Evolutionary conservation across 1,140 invertebrate genomes (phyloP).

Genomic region (Aphis gossypii): DNA sequence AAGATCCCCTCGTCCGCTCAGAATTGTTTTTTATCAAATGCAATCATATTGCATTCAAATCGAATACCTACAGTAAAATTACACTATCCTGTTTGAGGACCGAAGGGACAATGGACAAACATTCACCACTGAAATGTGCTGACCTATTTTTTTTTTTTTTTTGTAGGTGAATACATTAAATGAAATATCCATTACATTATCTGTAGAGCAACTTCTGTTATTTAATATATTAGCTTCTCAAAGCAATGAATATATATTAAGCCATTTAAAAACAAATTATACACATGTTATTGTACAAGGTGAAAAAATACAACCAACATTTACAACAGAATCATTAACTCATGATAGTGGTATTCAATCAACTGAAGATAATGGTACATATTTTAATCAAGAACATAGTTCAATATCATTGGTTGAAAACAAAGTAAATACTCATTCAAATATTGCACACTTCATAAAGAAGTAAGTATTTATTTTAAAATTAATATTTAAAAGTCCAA

Average conservation of each 20-base stretch:
- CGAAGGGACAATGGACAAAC: no score
- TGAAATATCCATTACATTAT: conserved; percentile 40
- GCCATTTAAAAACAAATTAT: conserved; percentile 51
- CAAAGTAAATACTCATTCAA: conserved; percentile 28
- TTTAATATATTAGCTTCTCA: conserved; percentile 28
- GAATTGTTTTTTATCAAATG: no score
- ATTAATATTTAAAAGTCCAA: background rate
- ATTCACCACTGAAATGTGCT: no score
- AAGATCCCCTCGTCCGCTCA: no score
- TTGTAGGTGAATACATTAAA: conserved; percentile 29
- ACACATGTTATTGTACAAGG: background rate
- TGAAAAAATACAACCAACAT: background rate
- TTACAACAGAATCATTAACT: background rate
- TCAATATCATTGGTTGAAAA: conserved; percentile 16
- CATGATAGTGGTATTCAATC: conserved; percentile 40
- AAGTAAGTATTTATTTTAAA: conserved; percentile 25
- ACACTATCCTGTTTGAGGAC: no score
- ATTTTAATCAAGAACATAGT: conserved; percentile 9
- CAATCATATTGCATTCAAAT: no score
- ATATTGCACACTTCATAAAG: background rate
- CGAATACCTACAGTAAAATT: no score
- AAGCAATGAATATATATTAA: conserved; percentile 46
- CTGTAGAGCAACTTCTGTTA: conserved; percentile 40
- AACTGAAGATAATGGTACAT: conserved; percentile 29
- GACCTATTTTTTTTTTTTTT: background rate